Evolutionary conservation across 1,140 invertebrate species (phyloP), one percentile per base, ranked within the genome.

Genomic region (Drosophila tsacasi): DNA sequence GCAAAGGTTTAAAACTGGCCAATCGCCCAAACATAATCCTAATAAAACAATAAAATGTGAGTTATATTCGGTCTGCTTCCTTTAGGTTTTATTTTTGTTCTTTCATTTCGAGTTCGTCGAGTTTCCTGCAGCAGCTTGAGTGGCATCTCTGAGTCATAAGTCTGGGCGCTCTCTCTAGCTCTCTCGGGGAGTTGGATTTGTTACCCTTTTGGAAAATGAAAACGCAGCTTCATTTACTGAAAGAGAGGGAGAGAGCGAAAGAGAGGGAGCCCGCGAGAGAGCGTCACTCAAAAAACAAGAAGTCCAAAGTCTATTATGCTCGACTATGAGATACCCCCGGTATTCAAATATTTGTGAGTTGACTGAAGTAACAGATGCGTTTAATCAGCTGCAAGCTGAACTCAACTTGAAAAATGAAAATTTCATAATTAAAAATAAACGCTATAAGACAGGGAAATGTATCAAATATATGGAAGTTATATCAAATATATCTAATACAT

Each of bases 131-230:
- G 25, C 39, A 27, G 58, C 39, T 60, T 60, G 58, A 60, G 58
- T 63, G 61, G 25, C 61, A 63, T 63, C 61, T 39, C 61, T 63
- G 61, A 63, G 21, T 54, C 61, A 63, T 57, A 21, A 39, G 54
- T 57, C 19, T 39, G 35, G 52, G 30, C 30, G 21, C 42, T 35
- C 60, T 62, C 32, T 35, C 32, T 40, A n/a, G 52, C 61, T 15
- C 61, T 63, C 49, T 63, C 23, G 13, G 30, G 54, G 54, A 57
- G 54, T 39, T 57, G 35, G 35, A 57, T 39, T 54, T 63, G 32
- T 54, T 63, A 63, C 46, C 61, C 46, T 62, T 62, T 62, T 54
- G 47, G 21, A 54, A 30, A 57, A 25, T 57, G 50, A 37, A 54
- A 54, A 57, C 61, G 30, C 61, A 63, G 61, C 61, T 63, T 63